A percentile compares a stretch with the other conserved stretches of the same genome.
Conservation (phyloP, 2,888 invertebrate species). For the Callimorpha dominula region DNA sequence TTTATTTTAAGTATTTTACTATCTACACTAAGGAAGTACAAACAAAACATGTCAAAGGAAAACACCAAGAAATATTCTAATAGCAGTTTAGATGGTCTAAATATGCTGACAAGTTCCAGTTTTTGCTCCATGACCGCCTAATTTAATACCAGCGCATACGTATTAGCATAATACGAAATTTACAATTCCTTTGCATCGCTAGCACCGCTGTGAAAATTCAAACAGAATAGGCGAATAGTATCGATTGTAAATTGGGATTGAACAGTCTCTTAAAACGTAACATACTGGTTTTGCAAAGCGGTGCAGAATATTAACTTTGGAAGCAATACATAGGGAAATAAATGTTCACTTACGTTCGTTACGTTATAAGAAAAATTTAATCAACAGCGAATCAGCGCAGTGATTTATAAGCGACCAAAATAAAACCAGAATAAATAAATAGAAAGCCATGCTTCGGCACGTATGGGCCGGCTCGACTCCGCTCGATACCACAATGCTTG, state of each 20-base stretch:
- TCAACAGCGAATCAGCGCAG: too few relatives aligned
- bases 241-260: constrained; percentile 44
- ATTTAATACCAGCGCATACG: constrained; percentile 36
- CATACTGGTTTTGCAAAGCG: neutral
- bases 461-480: too few relatives aligned
- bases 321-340: neutral
- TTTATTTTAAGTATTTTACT: neutral
- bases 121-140: constrained; percentile 31
- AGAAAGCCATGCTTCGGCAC: too few relatives aligned
- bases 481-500: too few relatives aligned
- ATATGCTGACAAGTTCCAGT: constrained; percentile 23
- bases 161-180: constrained; percentile 51
- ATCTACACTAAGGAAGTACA: neutral
- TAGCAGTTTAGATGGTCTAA: constrained; percentile 13
- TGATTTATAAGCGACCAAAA: too few relatives aligned
- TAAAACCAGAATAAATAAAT: too few relatives aligned
- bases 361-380: neutral
- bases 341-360: neutral
- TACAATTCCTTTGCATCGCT: constrained; percentile 50
- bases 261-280: constrained; percentile 9
- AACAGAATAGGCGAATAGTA: constrained; percentile 38
- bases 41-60: constrained; percentile 3
- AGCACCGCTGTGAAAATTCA: constrained; percentile 36
- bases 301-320: neutral
- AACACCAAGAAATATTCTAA: constrained; percentile 9